A percentile compares a stretch with the other conserved stretches of the same genome.
Conservation (phyloP, 2,113 vertebrate species). For the Epinephelus fuscoguttatus region DNA sequence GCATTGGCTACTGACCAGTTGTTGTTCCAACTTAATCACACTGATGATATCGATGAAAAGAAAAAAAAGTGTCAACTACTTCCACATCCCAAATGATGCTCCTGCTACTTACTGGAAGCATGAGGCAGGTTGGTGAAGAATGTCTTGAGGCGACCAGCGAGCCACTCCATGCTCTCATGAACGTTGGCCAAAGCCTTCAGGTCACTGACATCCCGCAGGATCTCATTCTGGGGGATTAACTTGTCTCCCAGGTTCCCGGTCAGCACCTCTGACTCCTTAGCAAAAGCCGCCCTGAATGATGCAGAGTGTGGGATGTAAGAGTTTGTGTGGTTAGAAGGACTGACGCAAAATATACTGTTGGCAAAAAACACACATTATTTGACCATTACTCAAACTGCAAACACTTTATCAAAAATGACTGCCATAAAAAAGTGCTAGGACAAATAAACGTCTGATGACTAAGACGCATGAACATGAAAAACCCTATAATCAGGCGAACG, state of each 20-base stretch:
- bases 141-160: constrained; percentile 89
- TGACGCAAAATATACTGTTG: background rate
- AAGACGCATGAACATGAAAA: background rate
- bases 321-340: constrained; percentile 5
- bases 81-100: background rate
- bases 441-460: background rate
- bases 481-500: constrained; percentile 15
- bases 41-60: background rate
- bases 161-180: constrained; percentile 98
- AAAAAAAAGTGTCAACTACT: background rate
- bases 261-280: constrained; percentile 97
- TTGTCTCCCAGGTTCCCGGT: constrained; percentile 98
- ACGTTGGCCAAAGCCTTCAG: constrained; percentile 97
- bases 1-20: too few relatives aligned
- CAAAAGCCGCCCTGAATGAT: constrained; percentile 90
- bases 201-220: constrained; percentile 95
- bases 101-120: constrained; percentile 87
- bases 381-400: background rate
- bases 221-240: constrained; percentile 95
- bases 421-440: background rate
- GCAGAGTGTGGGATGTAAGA: background rate
- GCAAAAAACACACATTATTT: constrained; percentile 23
- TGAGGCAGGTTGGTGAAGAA: constrained; percentile 90
- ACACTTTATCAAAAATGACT: background rate
- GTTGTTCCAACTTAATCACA: background rate